phyloP scores from a whole-genome alignment of 2,113 vertebrate genomes.

The Phalacrocorax pelagicus region DNA sequence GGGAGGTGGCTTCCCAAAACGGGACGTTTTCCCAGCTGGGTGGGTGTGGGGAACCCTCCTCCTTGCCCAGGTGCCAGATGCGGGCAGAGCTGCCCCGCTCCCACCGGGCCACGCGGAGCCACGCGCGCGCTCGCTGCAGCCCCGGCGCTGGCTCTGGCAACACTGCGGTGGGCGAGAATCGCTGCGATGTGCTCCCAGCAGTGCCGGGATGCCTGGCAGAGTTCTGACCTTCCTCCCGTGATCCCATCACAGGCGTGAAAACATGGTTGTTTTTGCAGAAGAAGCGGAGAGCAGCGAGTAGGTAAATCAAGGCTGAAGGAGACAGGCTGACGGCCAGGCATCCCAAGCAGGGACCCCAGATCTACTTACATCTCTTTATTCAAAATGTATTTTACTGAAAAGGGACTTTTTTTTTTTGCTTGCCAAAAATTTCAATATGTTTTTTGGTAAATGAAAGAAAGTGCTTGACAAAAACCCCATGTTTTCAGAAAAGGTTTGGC shows the following conservation, averaged over 20 bases:
- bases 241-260: background rate
- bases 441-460: background rate
- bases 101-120: background rate
- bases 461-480: fast-evolving
- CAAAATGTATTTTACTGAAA: background rate
- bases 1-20: background rate
- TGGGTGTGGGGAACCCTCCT: background rate
- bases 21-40: background rate
- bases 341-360: background rate
- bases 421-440: background rate
- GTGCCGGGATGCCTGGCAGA: background rate
- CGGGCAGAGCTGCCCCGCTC: background rate
- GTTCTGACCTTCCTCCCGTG: background rate
- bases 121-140: background rate
- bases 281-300: background rate
- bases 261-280: background rate
- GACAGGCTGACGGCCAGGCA: background rate
- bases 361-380: background rate
- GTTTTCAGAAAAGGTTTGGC: background rate
- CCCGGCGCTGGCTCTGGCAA: background rate
- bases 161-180: fast-evolving
- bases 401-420: background rate
- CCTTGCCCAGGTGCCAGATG: background rate
- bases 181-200: fast-evolving
- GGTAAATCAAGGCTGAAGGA: background rate